A percentile compares a stretch with the other conserved stretches of the same genome.
Evolutionary conservation across 2,113 vertebrate genomes (phyloP).

Genomic region (Sterrhoptilus dennistouni): DNA sequence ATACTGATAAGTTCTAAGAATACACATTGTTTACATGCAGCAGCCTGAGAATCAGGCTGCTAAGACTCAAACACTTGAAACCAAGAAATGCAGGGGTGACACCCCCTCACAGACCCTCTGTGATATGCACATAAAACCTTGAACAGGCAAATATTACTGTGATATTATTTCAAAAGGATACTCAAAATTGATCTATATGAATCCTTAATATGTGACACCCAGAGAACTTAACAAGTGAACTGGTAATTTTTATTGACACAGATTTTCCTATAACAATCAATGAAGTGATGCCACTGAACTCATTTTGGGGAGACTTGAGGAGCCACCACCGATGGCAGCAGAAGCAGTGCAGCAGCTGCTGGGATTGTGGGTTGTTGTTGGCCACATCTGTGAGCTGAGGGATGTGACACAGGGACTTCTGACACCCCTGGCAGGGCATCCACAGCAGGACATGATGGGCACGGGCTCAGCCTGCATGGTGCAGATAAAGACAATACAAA

Average conservation of each 20-base stretch:
- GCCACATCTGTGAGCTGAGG: neutral
- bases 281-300: neutral
- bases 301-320: neutral
- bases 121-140: neutral
- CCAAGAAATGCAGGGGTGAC: too few relatives aligned
- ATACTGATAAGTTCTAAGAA: too few relatives aligned
- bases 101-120: neutral
- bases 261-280: neutral
- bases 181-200: neutral
- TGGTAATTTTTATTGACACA: neutral
- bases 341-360: neutral
- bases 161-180: neutral
- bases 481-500: slow-evolving; percentile 27
- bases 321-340: neutral
- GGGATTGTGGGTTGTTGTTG: neutral
- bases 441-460: neutral
- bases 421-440: neutral
- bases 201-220: neutral
- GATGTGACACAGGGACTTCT: neutral
- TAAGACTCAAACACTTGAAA: too few relatives aligned
- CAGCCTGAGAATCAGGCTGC: too few relatives aligned
- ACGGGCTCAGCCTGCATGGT: neutral
- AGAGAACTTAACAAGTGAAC: neutral
- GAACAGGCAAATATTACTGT: neutral
- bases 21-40: too few relatives aligned